Percentiles rank a stretch among this genome's conserved stretches.
Evolutionary conservation across 2,113 vertebrate species (phyloP).

Genomic region (Ciconia maguari): DNA sequence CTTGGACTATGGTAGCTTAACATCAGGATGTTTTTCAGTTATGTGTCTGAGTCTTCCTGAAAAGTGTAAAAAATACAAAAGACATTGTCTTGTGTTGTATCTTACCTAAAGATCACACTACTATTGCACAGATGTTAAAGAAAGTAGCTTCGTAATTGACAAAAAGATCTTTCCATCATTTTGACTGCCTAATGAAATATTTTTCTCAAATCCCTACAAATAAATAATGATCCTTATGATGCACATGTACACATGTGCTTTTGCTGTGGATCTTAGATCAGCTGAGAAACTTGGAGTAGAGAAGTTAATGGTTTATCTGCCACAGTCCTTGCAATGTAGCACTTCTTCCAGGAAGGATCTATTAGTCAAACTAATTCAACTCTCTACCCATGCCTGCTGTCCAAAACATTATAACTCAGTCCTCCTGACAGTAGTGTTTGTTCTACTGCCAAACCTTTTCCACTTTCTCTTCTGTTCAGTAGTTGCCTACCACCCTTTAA

Average conservation of each 20-base stretch:
- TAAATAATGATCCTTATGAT: not conserved
- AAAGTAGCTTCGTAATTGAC: not conserved
- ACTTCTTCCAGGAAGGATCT: not conserved
- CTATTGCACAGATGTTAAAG: not conserved
- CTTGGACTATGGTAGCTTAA: not conserved
- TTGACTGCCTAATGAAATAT: not conserved
- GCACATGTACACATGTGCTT: not conserved
- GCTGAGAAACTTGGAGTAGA: not conserved
- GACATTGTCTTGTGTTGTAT: not conserved
- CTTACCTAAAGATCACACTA: not conserved
- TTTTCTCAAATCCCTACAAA: not conserved
- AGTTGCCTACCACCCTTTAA: not conserved
- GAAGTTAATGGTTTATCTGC: not conserved
- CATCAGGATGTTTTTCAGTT: not conserved
- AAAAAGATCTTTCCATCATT: not conserved
- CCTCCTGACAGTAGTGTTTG: not conserved
- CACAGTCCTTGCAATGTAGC: not conserved
- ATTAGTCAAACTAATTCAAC: not conserved
- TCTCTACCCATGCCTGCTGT: not conserved
- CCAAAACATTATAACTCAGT: not conserved
- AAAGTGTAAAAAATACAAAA: not conserved
- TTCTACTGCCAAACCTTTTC: not conserved
- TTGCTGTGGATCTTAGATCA: not conserved
- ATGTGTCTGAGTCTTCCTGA: not conserved
- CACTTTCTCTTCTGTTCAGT: not conserved